phyloP scores from a whole-genome alignment of 2,113 vertebrate species.

The Baryphthengus martii region DNA sequence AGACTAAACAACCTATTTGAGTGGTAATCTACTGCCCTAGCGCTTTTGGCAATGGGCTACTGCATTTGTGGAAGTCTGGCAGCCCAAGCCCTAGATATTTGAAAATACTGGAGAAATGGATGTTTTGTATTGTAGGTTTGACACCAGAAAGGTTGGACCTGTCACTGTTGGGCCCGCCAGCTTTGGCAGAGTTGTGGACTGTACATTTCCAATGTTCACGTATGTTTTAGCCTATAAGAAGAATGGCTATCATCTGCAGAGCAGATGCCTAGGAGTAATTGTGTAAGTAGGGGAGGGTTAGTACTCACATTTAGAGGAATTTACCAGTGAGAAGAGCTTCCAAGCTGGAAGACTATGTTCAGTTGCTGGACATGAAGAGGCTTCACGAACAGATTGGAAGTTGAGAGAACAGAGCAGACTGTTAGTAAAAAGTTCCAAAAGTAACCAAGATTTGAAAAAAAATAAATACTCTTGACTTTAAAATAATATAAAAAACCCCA shows the following conservation, averaged over 20 bases:
- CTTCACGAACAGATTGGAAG: neutral
- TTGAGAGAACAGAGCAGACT: neutral
- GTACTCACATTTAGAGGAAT: neutral
- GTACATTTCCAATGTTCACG: rapidly evolving
- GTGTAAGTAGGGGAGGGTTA: neutral
- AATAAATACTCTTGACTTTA: neutral
- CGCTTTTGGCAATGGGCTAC: neutral
- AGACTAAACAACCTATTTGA: neutral
- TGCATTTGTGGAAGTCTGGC: neutral
- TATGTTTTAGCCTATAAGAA: neutral
- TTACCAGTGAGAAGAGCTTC: neutral
- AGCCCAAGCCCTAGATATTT: neutral
- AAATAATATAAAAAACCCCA: neutral
- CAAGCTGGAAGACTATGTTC: neutral
- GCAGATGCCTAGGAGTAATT: neutral
- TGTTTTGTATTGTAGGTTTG: neutral
- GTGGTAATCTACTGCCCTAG: neutral
- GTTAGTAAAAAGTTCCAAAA: neutral
- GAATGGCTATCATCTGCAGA: neutral
- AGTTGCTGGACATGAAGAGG: neutral
- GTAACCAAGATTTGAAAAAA: neutral
- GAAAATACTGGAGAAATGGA: neutral
- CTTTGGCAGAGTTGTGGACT: neutral
- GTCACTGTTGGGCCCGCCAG: neutral
- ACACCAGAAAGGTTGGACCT: neutral